phyloP scores from a whole-genome alignment of 2,888 invertebrate genomes.

The Habroteleia sp. region DNA sequence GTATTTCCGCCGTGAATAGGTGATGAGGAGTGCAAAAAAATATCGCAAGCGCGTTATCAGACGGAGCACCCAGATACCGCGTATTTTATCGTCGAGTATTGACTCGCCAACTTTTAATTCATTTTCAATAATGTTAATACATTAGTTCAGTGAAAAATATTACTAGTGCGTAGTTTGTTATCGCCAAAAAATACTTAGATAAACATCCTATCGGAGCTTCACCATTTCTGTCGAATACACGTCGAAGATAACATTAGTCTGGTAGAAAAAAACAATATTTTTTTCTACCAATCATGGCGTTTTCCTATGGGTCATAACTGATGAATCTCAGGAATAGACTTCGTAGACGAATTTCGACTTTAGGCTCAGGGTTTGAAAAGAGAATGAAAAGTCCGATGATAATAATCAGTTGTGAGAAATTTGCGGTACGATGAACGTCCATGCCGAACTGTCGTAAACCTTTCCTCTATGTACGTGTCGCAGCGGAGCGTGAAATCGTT shows the following conservation, averaged over 20 bases:
- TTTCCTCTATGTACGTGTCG: conserved; percentile 56
- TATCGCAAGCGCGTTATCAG: not conserved
- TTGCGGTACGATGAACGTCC: conserved; percentile 48
- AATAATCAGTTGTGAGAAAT: conserved; percentile 41
- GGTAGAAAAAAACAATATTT: conserved; percentile 4
- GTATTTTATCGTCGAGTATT: conserved; percentile 47
- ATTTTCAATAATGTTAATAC: conserved; percentile 38
- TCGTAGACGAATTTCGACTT: too few species aligned
- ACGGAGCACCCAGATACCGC: not conserved
- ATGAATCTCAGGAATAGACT: too few species aligned
- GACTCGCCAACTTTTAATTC: conserved; percentile 48
- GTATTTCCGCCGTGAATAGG: conserved; percentile 40
- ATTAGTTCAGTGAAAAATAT: conserved; percentile 21
- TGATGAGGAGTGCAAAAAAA: conserved; percentile 9
- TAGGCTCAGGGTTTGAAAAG: too few species aligned
- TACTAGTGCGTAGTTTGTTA: conserved; percentile 44
- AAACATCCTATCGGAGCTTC: conserved; percentile 4
- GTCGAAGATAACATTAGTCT: conserved; percentile 1
- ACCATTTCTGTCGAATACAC: conserved; percentile 11
- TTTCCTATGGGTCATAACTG: too few species aligned
- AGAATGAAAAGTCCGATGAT: not conserved
- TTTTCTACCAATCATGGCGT: too few species aligned
- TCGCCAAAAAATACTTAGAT: conserved; percentile 12
- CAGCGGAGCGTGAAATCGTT: conserved; percentile 64
- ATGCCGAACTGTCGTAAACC: conserved; percentile 50